A percentile compares a stretch with the other conserved stretches of the same genome.
These are phyloP conservation scores for Etheostoma cragini DNA, from an alignment of 2,113 vertebrate species.

Conservation along the genomic window DNA sequence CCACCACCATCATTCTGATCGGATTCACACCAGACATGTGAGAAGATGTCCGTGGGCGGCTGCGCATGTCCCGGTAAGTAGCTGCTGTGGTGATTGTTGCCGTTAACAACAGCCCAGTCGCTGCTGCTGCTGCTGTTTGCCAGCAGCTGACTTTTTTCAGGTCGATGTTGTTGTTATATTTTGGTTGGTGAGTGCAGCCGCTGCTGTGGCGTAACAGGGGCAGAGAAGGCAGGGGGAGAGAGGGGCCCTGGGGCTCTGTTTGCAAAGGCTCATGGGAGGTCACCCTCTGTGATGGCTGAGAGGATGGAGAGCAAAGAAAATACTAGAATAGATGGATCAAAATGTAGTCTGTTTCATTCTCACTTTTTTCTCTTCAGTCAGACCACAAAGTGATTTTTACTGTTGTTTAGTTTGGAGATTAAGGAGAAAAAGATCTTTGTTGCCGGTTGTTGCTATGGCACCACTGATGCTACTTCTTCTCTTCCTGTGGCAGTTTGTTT, in stretches of 20 bases:
- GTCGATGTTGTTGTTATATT: slow-evolving; percentile 58
- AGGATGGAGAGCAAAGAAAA: slow-evolving; percentile 63
- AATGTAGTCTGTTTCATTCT: slow-evolving; percentile 20
- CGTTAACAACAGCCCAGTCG: slow-evolving; percentile 57
- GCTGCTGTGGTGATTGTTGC: slow-evolving; percentile 72
- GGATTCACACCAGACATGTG: slow-evolving; percentile 91
- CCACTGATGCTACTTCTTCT: slow-evolving; percentile 51
- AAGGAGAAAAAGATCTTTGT: slow-evolving; percentile 8
- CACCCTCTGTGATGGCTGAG: slow-evolving; percentile 59
- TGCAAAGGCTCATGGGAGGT: slow-evolving; percentile 83
- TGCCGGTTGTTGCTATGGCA: slow-evolving; percentile 61
- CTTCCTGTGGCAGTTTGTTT: slow-evolving; percentile 41
- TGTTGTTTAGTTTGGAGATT: slow-evolving; percentile 21
- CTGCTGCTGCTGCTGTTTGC: slow-evolving; percentile 37
- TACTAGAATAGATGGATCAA: slow-evolving; percentile 51
- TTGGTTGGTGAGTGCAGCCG: slow-evolving; percentile 51
- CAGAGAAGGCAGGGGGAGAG: slow-evolving; percentile 55
- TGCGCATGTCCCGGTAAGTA: slow-evolving; percentile 96
- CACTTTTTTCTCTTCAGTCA: slow-evolving; percentile 19
- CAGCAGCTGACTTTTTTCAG: slow-evolving; percentile 62
- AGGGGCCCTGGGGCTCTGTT: slow-evolving; percentile 68
- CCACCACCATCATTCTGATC: slow-evolving; percentile 84
- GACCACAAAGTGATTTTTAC: background rate
- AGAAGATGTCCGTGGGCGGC: slow-evolving; percentile 95
- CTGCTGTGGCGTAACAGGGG: slow-evolving; percentile 72